Conservation (phyloP, 2,888 invertebrate species). For the Galerucella calmariensis region DNA sequence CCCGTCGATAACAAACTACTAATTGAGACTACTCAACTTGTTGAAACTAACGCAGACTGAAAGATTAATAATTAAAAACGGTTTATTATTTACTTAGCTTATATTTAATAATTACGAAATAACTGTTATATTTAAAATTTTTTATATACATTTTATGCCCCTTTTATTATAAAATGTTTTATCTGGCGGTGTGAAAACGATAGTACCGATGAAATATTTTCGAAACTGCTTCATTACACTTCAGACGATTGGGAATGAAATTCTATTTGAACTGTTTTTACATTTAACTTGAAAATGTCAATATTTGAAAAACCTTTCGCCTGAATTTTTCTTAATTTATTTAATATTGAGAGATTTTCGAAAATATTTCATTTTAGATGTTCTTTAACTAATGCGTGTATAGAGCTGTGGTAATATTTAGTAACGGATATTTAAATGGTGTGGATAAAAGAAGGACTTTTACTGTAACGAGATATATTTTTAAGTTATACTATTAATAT, state of each 20-base stretch:
- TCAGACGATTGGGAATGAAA: neutral
- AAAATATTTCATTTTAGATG: slow-evolving; percentile 27
- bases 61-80: slow-evolving; percentile 37
- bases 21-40: slow-evolving; percentile 55
- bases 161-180: slow-evolving; percentile 27
- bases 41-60: slow-evolving; percentile 61
- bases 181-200: slow-evolving; percentile 12
- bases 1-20: slow-evolving; percentile 61
- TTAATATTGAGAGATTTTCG: slow-evolving; percentile 1
- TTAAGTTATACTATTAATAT: slow-evolving; percentile 43
- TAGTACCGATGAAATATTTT: slow-evolving; percentile 21
- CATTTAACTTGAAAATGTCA: neutral
- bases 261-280: neutral
- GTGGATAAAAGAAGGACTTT: slow-evolving; percentile 53
- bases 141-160: slow-evolving; percentile 58
- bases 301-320: neutral
- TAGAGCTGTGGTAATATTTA: slow-evolving; percentile 62
- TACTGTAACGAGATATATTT: slow-evolving; percentile 45
- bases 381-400: slow-evolving; percentile 54
- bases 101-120: slow-evolving; percentile 41
- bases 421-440: slow-evolving; percentile 52
- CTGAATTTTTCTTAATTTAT: slow-evolving; percentile 26
- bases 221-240: slow-evolving; percentile 9
- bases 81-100: slow-evolving; percentile 32
- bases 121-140: slow-evolving; percentile 56